Conservation (phyloP, 2,113 vertebrate species). For the Laterallus jamaicensis region DNA sequence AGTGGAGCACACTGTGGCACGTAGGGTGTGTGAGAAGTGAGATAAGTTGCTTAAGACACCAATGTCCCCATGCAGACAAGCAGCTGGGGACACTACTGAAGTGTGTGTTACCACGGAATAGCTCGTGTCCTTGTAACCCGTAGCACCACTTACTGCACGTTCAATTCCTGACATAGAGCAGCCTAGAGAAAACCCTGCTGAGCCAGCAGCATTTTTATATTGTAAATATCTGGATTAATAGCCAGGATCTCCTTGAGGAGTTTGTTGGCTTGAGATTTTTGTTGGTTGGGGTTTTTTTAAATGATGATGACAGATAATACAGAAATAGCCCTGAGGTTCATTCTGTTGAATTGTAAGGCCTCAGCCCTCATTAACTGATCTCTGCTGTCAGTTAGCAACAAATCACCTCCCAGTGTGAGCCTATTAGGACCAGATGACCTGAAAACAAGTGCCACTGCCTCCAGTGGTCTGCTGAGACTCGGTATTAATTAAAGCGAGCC, state of each 20-base stretch:
- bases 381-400: slow-evolving; percentile 82
- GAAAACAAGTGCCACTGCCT: slow-evolving; percentile 77
- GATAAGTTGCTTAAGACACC: background rate
- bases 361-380: slow-evolving; percentile 73
- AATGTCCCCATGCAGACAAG: accelerated
- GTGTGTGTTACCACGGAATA: background rate
- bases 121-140: background rate
- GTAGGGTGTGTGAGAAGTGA: background rate
- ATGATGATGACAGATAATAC: background rate
- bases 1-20: background rate
- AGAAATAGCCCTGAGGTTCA: background rate
- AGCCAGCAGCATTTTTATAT: background rate
- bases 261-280: too few relatives aligned
- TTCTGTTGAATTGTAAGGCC: slow-evolving; percentile 41
- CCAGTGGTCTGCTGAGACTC: slow-evolving; percentile 73
- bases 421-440: slow-evolving; percentile 83
- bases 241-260: background rate
- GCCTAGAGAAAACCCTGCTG: background rate
- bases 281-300: background rate
- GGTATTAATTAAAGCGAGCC: slow-evolving; percentile 76
- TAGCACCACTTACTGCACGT: accelerated
- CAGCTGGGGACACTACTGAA: accelerated
- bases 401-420: slow-evolving; percentile 85
- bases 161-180: background rate
- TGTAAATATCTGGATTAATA: background rate